Conservation (phyloP, 2,797 vertebrate species). For the Rousettus madagascariensis region DNA sequence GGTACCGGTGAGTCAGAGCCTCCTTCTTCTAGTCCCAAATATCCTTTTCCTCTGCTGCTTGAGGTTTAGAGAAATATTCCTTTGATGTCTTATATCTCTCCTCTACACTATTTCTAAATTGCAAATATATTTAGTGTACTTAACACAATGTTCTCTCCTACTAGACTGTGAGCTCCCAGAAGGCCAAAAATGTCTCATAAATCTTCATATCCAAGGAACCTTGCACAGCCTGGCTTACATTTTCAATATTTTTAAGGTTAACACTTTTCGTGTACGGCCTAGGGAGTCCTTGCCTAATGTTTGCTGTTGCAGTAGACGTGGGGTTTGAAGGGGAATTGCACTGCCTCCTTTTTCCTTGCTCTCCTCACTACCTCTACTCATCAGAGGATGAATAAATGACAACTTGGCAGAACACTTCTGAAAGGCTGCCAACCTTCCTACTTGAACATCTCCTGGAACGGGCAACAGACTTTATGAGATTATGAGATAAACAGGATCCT, state of each 20-base stretch:
- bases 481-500: neutral
- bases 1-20: neutral
- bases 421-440: neutral
- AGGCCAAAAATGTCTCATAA: neutral
- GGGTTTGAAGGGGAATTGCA: too few species aligned
- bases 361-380: neutral
- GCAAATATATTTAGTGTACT: neutral
- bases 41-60: neutral
- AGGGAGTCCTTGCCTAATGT: neutral
- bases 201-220: neutral
- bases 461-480: conserved; percentile 13
- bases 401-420: neutral
- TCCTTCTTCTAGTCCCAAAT: neutral
- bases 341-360: neutral
- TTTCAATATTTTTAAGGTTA: neutral
- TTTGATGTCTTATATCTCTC: neutral
- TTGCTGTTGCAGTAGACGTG: neutral
- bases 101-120: neutral
- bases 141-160: neutral
- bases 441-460: neutral
- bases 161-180: neutral
- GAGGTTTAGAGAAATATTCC: neutral
- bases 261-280: neutral
- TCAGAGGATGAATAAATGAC: neutral
- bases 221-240: neutral